These are phyloP conservation scores for Maccullochella peelii DNA, from an alignment of 2,113 vertebrate genomes.

Conservation along the genomic window DNA sequence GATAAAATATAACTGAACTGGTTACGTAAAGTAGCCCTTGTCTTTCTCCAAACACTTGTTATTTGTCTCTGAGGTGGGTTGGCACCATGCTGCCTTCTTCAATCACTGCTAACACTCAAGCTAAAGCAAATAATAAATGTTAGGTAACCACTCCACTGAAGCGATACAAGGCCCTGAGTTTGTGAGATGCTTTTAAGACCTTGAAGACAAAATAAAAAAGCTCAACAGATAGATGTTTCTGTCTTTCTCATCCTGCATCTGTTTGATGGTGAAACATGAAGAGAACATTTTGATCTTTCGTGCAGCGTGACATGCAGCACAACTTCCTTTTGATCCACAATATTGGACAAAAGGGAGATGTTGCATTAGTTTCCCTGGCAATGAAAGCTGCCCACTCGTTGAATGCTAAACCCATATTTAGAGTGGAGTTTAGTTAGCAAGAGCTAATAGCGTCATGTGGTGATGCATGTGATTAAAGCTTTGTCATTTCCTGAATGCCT, in stretches of 20 bases:
- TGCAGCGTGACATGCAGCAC: constrained; percentile 17
- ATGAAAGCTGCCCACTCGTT: constrained; percentile 59
- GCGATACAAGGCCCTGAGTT: not conserved
- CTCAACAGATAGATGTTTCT: not conserved
- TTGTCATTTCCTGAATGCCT: constrained; percentile 60
- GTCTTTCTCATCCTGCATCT: constrained; percentile 1
- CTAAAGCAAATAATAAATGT: constrained; percentile 12
- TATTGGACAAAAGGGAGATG: constrained; percentile 44
- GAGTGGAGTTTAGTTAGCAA: constrained; percentile 55
- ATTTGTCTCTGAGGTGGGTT: not conserved
- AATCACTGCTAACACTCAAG: not conserved
- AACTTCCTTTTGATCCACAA: constrained; percentile 68
- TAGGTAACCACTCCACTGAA: constrained; percentile 6
- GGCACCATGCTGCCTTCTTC: not conserved
- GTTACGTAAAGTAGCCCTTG: not conserved
- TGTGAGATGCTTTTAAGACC: constrained; percentile 41
- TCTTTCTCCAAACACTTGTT: not conserved
- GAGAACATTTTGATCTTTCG: constrained; percentile 57
- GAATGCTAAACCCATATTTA: constrained; percentile 60
- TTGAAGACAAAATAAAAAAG: constrained; percentile 12
- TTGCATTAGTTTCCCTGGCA: constrained; percentile 73
- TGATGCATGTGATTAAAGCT: constrained; percentile 69
- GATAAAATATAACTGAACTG: not conserved
- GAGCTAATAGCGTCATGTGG: constrained; percentile 55
- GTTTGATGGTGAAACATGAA: constrained; percentile 64